These are phyloP conservation scores for Drosophila imparisetae DNA, from an alignment of 2,888 invertebrate genomes.

Conservation along the genomic window DNA sequence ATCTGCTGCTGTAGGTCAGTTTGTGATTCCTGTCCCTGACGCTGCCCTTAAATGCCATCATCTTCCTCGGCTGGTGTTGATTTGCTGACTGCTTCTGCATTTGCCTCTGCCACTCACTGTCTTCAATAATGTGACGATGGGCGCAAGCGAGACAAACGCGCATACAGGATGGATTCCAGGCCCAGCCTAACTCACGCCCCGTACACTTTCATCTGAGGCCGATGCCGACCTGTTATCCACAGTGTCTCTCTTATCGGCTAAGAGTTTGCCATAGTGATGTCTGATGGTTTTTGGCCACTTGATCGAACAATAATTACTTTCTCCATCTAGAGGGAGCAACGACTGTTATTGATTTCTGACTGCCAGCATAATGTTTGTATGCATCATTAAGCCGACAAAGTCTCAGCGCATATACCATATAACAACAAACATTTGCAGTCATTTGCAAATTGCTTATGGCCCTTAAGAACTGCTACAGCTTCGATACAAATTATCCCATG, in stretches of 20 bases:
- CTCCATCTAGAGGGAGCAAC: conserved; percentile 58
- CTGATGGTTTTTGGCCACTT: conserved; percentile 52
- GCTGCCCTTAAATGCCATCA: conserved; percentile 48
- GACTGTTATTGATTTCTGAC: conserved; percentile 75
- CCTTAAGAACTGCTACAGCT: conserved; percentile 32
- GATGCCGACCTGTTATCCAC: conserved; percentile 48
- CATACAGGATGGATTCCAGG: conserved; percentile 43
- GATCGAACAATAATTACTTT: conserved; percentile 75
- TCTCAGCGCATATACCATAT: conserved; percentile 25
- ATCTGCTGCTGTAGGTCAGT: conserved; percentile 75
- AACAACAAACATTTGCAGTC: conserved; percentile 43
- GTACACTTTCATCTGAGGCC: conserved; percentile 63
- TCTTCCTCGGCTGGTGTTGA: conserved; percentile 65
- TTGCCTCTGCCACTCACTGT: conserved; percentile 43
- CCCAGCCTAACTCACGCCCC: conserved; percentile 55
- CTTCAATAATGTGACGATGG: conserved; percentile 76
- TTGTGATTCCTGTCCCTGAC: conserved; percentile 42
- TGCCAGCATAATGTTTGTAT: conserved; percentile 70
- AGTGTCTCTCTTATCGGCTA: conserved; percentile 59
- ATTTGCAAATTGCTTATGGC: conserved; percentile 71
- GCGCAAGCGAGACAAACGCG: conserved; percentile 56
- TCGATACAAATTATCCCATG: conserved; percentile 38
- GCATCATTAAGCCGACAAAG: conserved; percentile 72
- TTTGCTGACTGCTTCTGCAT: conserved; percentile 75
- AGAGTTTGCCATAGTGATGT: conserved; percentile 24